These are phyloP conservation scores for Datnioides undecimradiatus DNA, from an alignment of 2,113 vertebrate species.

Conservation along the genomic window DNA sequence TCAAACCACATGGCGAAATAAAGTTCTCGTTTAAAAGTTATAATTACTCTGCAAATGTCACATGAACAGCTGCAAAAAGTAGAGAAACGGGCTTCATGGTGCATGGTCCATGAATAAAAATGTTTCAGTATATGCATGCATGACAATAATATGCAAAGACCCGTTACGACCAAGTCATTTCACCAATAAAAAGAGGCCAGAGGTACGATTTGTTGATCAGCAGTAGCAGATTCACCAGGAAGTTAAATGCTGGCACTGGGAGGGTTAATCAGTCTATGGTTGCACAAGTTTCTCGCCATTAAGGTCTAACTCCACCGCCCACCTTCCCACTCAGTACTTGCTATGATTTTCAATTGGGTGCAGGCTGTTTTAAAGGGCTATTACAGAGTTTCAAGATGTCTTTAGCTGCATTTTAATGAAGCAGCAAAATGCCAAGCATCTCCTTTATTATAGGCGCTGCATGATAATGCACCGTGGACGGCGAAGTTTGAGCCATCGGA, in stretches of 20 bases:
- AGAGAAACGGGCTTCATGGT: too few relatives aligned
- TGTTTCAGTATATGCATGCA: too few relatives aligned
- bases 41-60: too few relatives aligned
- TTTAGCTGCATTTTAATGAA: neutral
- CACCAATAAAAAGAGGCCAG: neutral
- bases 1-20: too few relatives aligned
- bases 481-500: neutral
- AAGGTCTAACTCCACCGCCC: neutral
- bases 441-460: too few relatives aligned
- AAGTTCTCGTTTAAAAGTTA: too few relatives aligned
- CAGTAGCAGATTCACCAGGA: neutral
- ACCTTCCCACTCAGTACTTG: neutral
- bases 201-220: too few relatives aligned
- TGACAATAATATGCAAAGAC: neutral
- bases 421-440: neutral
- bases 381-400: neutral
- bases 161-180: neutral
- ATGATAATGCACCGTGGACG: neutral
- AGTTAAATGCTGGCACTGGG: neutral
- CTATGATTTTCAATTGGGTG: neutral
- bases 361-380: neutral
- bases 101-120: too few relatives aligned
- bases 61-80: too few relatives aligned
- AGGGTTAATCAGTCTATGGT: neutral
- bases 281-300: neutral